Conservation (phyloP, 2,888 invertebrate genomes). For the Rhabditoides inermis region DNA sequence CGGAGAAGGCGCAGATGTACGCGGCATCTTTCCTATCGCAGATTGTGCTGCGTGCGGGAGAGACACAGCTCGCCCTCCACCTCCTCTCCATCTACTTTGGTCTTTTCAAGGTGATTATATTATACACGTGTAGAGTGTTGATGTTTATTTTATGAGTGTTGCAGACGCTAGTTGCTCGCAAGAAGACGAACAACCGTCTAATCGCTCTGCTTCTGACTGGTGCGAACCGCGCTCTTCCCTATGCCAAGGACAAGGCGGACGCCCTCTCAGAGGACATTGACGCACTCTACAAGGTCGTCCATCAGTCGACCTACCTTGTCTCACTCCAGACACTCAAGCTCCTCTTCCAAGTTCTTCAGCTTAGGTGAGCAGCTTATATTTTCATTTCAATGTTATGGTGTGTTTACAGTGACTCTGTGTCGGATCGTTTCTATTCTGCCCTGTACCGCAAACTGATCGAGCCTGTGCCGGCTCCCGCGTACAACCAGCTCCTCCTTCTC, state of each 20-base stretch:
- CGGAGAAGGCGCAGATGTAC: slow-evolving; percentile 79
- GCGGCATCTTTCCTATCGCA: slow-evolving; percentile 83
- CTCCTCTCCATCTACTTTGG: slow-evolving; percentile 85
- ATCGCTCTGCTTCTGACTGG: slow-evolving; percentile 75
- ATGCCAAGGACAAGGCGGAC: slow-evolving; percentile 61
- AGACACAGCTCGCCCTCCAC: slow-evolving; percentile 68
- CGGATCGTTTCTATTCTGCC: slow-evolving; percentile 66
- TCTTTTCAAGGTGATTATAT: slow-evolving; percentile 88
- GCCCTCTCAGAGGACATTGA: slow-evolving; percentile 64
- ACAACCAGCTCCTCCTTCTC: slow-evolving; percentile 28
- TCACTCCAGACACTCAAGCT: slow-evolving; percentile 62
- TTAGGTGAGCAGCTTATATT: slow-evolving; percentile 19
- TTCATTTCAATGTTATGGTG: neutral
- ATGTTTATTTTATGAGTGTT: no score
- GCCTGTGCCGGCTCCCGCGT: slow-evolving; percentile 60
- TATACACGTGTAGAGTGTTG: no score
- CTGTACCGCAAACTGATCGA: slow-evolving; percentile 79
- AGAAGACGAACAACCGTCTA: slow-evolving; percentile 73
- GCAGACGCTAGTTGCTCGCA: slow-evolving; percentile 58
- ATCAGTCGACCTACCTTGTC: slow-evolving; percentile 69
- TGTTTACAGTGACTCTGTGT: slow-evolving; percentile 52
- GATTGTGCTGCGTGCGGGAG: slow-evolving; percentile 62
- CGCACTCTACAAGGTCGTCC: slow-evolving; percentile 73
- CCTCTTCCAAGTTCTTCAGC: slow-evolving; percentile 61
- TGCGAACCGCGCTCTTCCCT: slow-evolving; percentile 75